A percentile compares a stretch with the other conserved stretches of the same genome.
Evolutionary conservation across 2,797 vertebrate species (phyloP).

Genomic region (Mionectes olivaceus): DNA sequence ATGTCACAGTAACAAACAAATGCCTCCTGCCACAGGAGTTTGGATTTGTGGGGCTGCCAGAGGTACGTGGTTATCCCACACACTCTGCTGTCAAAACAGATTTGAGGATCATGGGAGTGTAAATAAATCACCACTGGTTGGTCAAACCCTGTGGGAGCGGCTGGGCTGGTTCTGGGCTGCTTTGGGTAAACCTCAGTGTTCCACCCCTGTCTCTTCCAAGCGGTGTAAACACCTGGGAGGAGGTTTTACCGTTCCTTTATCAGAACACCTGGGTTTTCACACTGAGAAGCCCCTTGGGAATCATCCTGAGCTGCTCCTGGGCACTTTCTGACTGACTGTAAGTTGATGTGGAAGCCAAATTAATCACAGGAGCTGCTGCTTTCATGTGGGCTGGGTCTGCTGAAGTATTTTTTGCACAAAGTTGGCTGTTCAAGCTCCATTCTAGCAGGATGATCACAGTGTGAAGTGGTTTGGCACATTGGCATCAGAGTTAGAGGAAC

Average conservation of each 20-base stretch:
- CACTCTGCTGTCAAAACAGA: background rate
- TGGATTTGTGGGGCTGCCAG: conserved; percentile 87
- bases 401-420: background rate
- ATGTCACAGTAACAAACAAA: conserved; percentile 82
- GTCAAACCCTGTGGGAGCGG: background rate
- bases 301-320: background rate
- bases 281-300: background rate
- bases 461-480: background rate
- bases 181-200: background rate
- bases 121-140: background rate
- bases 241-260: background rate
- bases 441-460: background rate
- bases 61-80: conserved; percentile 75
- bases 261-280: background rate
- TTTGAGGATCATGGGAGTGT: background rate
- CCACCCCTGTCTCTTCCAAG: background rate
- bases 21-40: conserved; percentile 92
- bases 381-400: background rate
- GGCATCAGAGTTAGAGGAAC: background rate
- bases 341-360: background rate
- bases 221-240: background rate
- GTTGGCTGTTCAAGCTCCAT: background rate
- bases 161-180: background rate
- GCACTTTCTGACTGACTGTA: background rate
- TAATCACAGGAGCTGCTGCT: background rate